A percentile compares a stretch with the other conserved stretches of the same genome.
phyloP scores from a whole-genome alignment of 2,113 vertebrate species.

The Tyto alba region DNA sequence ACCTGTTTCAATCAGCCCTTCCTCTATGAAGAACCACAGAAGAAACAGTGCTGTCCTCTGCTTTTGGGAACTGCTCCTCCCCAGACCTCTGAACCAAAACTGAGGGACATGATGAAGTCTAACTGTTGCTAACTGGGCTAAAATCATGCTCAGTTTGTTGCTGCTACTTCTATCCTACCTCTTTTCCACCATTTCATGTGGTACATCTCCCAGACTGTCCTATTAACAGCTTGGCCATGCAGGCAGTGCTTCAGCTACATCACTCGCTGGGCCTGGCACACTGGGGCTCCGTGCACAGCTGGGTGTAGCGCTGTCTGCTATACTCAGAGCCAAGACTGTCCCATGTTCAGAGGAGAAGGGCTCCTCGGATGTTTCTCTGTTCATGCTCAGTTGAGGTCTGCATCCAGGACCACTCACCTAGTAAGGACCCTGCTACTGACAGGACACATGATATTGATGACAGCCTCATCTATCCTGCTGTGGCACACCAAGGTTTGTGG shows the following conservation, averaged over 20 bases:
- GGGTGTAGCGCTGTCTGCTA: background rate
- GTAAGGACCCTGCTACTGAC: background rate
- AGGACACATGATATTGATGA: background rate
- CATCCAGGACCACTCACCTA: background rate
- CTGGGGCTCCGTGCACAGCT: background rate
- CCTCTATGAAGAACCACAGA: background rate
- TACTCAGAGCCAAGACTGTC: background rate
- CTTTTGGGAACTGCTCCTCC: background rate
- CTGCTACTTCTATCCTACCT: background rate
- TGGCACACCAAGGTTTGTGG: background rate
- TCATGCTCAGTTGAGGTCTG: background rate
- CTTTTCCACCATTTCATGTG: background rate
- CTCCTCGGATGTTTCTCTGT: background rate
- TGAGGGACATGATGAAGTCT: background rate
- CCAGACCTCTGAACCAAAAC: background rate
- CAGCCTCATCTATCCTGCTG: background rate
- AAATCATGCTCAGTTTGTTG: background rate
- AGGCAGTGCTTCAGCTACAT: background rate
- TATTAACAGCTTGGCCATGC: background rate
- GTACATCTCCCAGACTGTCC: background rate
- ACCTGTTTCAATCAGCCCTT: background rate
- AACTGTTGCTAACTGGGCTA: background rate
- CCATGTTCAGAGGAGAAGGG: background rate
- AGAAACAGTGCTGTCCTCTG: background rate
- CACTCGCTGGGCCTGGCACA: background rate